Base-by-base conservation (phyloP, 2,113 vertebrate species). In the Xyrauchen texanus region DNA sequence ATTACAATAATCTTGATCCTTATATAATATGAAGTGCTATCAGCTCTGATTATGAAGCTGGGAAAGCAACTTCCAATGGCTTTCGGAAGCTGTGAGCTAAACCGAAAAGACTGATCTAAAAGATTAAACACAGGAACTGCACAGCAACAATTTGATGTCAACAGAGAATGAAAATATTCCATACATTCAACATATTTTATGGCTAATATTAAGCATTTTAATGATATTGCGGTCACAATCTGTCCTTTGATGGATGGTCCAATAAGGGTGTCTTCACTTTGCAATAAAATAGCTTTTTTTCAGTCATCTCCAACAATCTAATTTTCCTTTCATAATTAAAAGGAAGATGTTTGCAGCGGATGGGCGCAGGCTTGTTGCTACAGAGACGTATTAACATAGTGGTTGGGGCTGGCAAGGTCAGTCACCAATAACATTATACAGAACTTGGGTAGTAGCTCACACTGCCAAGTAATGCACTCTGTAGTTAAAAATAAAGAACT, bases 251-350 rank as follows among this genome's bases (percentile, higher is more conserved):
- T 55, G 13, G 65, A 76, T 65, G 62, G 57, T 63, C 44, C 47
- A 65, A 76, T 64, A 53, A 11, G 58, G 45, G 13, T 21, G 11
- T 63, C 46, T 11, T 63, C 47, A 53, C 16, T 55, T 45, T 76
- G 57, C 44, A 61, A 61, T 61, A 45, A 73, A 61, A 21, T 9
- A 7, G 21, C 21, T 15, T 62, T 75, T 42, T 65, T 76, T 53
- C 62, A 65, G 21, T 53, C 8, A 6, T 49, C 49, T 66, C 49
- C 62, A 53, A 65, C 74, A 76, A 76, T 76, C 74, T 65, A 76
- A 76, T 76, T 76, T 76, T 76, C 74, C 47, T 52, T 76, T 65
- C 47, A 15, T 76, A 76, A 76, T 76, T 76, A 76, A 76, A 76
- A 75, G 53, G 62, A 47, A 65, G 74, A 76, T 65, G 16, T 76